phyloP scores from a whole-genome alignment of 2,113 vertebrate species.

The Geococcyx californianus region DNA sequence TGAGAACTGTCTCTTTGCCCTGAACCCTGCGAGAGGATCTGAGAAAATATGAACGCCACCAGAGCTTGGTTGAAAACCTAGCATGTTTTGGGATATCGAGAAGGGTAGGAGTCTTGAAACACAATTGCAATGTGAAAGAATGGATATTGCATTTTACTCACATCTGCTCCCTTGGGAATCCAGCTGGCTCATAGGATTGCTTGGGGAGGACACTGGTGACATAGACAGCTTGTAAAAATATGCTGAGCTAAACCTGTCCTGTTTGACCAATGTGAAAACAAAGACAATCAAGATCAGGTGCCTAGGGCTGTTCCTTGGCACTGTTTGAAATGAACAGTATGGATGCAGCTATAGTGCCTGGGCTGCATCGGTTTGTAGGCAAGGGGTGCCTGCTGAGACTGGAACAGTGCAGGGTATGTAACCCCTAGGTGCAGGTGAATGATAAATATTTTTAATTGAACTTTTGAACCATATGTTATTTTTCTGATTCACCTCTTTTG shows the following conservation, averaged over 20 bases:
- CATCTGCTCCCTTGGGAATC: background rate
- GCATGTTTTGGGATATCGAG: background rate
- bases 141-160: background rate
- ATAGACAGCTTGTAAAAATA: background rate
- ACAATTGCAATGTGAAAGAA: background rate
- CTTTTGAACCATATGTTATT: background rate
- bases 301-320: background rate
- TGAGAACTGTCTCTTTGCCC: background rate
- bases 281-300: background rate
- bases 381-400: background rate
- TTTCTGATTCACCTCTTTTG: background rate
- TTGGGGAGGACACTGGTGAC: background rate
- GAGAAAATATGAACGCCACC: background rate
- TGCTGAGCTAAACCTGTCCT: background rate
- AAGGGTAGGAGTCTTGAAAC: background rate
- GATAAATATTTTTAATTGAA: background rate
- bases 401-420: background rate
- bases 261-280: background rate
- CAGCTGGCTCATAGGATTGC: background rate
- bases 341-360: background rate
- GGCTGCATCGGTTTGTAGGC: background rate
- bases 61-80: background rate
- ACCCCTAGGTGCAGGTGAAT: background rate
- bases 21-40: background rate
- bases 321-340: background rate